Percentiles rank a stretch among this genome's conserved stretches.
These are phyloP conservation scores for Ptychobarbus kaznakovi DNA, from an alignment of 2,797 vertebrate genomes.

Conservation along the genomic window DNA sequence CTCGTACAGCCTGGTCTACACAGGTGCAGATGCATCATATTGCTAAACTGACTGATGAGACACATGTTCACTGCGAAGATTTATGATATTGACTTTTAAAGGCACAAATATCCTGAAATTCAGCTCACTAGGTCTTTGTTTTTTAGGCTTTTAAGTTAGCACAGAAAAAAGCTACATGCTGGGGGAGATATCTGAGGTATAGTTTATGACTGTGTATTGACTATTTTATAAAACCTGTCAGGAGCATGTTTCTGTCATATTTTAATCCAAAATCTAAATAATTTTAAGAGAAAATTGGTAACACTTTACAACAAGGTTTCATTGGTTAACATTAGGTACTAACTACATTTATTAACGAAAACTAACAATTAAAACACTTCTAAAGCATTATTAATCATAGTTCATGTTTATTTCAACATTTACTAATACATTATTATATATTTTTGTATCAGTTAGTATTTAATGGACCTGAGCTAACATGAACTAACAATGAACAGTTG, in stretches of 20 bases:
- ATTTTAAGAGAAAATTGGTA: not conserved
- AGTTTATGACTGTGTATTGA: not conserved
- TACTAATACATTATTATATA: not conserved
- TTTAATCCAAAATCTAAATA: not conserved
- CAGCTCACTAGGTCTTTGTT: not conserved
- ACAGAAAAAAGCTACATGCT: not conserved
- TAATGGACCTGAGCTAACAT: not conserved
- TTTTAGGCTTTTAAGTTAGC: not conserved
- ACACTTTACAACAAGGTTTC: not conserved
- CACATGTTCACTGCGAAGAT: not conserved
- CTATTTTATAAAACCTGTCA: not conserved
- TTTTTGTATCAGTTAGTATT: not conserved
- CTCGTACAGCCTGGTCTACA: slow-evolving; percentile 31
- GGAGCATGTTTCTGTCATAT: not conserved
- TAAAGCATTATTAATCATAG: not conserved
- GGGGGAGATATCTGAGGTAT: not conserved
- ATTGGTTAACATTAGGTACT: not conserved
- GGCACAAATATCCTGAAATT: not conserved
- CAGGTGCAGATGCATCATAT: slow-evolving; percentile 26
- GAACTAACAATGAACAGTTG: not conserved
- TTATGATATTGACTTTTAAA: slow-evolving; percentile 27
- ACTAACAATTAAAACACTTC: not conserved
- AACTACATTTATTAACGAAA: not conserved
- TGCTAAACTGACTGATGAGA: slow-evolving; percentile 22
- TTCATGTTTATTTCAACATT: not conserved